Evolutionary conservation across 53 echinoderm and acorn worm genomes (phyloP).

Genomic region (Henricia sp.): DNA sequence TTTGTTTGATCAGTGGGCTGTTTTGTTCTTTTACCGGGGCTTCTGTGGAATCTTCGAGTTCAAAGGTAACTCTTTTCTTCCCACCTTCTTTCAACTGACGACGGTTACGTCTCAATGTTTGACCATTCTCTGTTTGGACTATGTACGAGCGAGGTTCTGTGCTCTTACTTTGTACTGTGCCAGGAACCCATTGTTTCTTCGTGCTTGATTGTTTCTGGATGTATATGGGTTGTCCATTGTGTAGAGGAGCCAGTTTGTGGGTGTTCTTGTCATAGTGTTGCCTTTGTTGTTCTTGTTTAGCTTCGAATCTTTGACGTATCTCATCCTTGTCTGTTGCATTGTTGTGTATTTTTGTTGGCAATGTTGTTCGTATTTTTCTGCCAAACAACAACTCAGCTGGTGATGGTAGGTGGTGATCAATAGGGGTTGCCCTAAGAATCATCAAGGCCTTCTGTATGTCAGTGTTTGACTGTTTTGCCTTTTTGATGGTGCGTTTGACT

Average conservation of each 20-base stretch:
- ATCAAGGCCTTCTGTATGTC: conserved; percentile 54
- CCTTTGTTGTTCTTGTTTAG: conserved; percentile 34
- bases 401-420: conserved; percentile 58
- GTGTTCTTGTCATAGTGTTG: conserved; percentile 36
- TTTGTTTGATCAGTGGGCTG: background rate
- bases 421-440: conserved; percentile 50
- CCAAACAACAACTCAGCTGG: conserved; percentile 64
- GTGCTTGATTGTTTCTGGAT: conserved; percentile 35
- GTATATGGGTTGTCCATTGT: conserved; percentile 22
- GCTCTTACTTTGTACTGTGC: conserved; percentile 23
- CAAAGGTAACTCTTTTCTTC: conserved; percentile 34
- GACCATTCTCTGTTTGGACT: conserved; percentile 58
- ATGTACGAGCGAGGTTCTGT: conserved; percentile 68
- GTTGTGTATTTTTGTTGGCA: conserved; percentile 32
- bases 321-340: background rate
- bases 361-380: conserved; percentile 19
- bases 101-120: conserved; percentile 59
- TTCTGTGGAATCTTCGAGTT: conserved; percentile 14
- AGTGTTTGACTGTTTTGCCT: conserved; percentile 50
- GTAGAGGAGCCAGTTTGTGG: conserved; percentile 3
- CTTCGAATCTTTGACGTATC: conserved; percentile 38
- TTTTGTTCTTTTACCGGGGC: background rate
- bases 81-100: conserved; percentile 38
- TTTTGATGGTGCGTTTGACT: conserved; percentile 68
- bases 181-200: conserved; percentile 48